Conservation (phyloP, 1,140 invertebrate species). For the Drosophila nebulosa region DNA sequence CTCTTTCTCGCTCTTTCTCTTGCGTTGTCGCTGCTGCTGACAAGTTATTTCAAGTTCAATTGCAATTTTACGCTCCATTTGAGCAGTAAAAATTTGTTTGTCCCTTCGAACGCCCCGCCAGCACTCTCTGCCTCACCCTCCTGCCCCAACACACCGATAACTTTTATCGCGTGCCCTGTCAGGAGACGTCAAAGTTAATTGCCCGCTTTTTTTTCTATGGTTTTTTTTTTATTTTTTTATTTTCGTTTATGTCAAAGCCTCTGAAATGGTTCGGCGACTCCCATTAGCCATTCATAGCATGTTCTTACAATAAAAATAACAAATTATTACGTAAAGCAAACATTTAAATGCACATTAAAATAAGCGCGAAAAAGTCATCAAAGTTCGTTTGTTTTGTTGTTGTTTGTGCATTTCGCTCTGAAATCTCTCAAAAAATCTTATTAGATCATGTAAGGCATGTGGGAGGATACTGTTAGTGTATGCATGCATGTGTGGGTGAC, state of each 20-base stretch:
- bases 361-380: constrained; percentile 29
- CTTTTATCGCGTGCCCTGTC: constrained; percentile 62
- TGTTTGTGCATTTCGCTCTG: neutral
- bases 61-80: constrained; percentile 66
- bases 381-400: neutral
- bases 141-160: constrained; percentile 7
- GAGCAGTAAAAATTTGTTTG: constrained; percentile 36
- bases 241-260: constrained; percentile 34
- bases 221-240: constrained; percentile 4
- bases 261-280: constrained; percentile 8
- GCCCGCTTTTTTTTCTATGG: constrained; percentile 25
- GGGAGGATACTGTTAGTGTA: neutral
- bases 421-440: neutral
- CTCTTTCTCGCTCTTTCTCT: neutral
- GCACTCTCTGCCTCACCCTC: neutral
- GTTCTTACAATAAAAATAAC: constrained; percentile 60
- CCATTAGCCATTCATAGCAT: constrained; percentile 57
- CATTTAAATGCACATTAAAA: constrained; percentile 61
- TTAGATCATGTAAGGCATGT: neutral
- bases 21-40: neutral
- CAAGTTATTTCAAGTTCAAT: constrained; percentile 51
- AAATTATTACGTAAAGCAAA: constrained; percentile 61
- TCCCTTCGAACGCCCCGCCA: neutral
- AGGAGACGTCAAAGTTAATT: constrained; percentile 60
- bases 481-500: neutral